Percentiles rank a stretch among this genome's conserved stretches.
These are phyloP conservation scores for Amiota mariae DNA, from an alignment of 2,888 invertebrate genomes.

Conservation along the genomic window DNA sequence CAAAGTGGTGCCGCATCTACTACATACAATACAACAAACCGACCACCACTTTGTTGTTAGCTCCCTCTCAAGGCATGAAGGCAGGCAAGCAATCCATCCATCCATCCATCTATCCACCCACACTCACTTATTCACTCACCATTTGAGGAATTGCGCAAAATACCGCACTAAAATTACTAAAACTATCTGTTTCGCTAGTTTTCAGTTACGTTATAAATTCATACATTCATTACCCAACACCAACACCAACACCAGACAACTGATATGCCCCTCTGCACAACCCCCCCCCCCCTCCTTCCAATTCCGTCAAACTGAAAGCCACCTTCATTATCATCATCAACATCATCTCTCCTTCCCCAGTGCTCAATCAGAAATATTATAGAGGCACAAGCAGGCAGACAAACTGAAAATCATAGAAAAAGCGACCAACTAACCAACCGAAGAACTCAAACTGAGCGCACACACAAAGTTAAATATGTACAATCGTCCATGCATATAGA, in stretches of 20 bases:
- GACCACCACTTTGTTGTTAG: neutral
- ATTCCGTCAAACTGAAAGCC: neutral
- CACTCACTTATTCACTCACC: slow-evolving; percentile 1
- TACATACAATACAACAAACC: neutral
- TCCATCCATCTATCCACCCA: neutral
- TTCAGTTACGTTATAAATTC: slow-evolving; percentile 69
- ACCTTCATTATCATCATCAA: neutral
- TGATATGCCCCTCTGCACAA: no score
- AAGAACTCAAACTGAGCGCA: slow-evolving; percentile 1
- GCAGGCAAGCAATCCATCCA: neutral
- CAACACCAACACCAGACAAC: neutral
- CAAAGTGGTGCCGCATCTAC: slow-evolving; percentile 14
- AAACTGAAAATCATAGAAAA: no score
- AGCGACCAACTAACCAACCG: neutral
- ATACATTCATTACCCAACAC: slow-evolving; percentile 65
- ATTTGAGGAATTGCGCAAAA: slow-evolving; percentile 25
- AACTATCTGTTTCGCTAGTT: slow-evolving; percentile 67
- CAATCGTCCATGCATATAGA: slow-evolving; percentile 52
- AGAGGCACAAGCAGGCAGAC: neutral
- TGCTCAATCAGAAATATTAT: neutral
- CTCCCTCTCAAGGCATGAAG: neutral
- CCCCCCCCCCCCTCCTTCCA: neutral
- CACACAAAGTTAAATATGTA: slow-evolving; percentile 61
- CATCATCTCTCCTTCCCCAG: neutral
- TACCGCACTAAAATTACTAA: slow-evolving; percentile 54